Evolutionary conservation across 2,113 vertebrate genomes (phyloP), one percentile per base, ranked within the genome.

Genomic region (Dasyornis broadbenti): DNA sequence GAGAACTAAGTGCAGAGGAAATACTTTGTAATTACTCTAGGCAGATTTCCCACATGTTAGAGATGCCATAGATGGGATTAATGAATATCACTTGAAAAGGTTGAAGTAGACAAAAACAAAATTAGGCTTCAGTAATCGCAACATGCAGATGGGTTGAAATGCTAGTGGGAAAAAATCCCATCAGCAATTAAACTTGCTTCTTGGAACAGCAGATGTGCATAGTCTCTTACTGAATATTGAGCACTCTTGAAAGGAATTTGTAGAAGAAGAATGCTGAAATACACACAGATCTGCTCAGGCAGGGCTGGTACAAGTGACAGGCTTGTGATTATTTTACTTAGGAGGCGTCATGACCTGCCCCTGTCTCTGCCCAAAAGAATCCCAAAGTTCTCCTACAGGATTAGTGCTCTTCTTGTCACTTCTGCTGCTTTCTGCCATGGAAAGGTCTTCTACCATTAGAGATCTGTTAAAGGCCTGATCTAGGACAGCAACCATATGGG

Each of bases 101-200:
- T 96, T 97, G 92, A 97, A 97, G 92, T 93, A 96, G 96, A 97
- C 86, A 95, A 94, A 93, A 94, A 95, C 86, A 94, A 95, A 96
- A 97, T 97, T 92, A 97, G 92, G 88, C 92, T 95, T 89, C 75
- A 70, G 93, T 95, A 97, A 97, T 97, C 85, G 65, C 85, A 95
- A 92, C 90, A 89, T 96, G 92, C 97, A 98, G 96, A 98, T 97
- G 97, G 96, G 76, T 96, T 94, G 96, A 95, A 97, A 97, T 94
- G 96, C 93, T 97, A 95, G 56, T 52, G 89, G 95, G 92, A 97
- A 98, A 96, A 97, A 40, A 77, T 90, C 92, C 97, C 96, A 97
- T 97, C 94, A 97, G 96, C 97, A 98, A 97, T 98, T 98, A 97
- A 96, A 98, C 73, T 96, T 90, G 95, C 94, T 98, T 98, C 96